phyloP scores from a whole-genome alignment of 2,797 vertebrate species.

The Harpagifer antarcticus region DNA sequence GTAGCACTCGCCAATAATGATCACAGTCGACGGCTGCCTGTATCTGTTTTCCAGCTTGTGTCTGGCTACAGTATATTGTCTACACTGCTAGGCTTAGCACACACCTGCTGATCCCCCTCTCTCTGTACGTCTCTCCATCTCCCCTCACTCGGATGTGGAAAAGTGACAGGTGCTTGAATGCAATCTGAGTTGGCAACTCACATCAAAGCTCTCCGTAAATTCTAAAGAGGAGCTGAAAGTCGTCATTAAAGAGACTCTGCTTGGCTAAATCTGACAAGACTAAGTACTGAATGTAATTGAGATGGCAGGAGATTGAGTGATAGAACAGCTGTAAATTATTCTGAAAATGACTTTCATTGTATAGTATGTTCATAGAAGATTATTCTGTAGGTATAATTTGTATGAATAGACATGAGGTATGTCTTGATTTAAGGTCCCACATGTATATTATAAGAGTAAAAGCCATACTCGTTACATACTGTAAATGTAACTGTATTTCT shows the following conservation, averaged over 20 bases:
- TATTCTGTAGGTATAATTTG: slow-evolving; percentile 37
- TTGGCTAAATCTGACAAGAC: slow-evolving; percentile 78
- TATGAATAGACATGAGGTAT: slow-evolving; percentile 44
- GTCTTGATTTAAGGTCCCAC: slow-evolving; percentile 33
- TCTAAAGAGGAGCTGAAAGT: slow-evolving; percentile 76
- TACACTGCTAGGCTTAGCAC: slow-evolving; percentile 55
- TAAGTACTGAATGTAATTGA: slow-evolving; percentile 74
- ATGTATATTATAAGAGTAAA: slow-evolving; percentile 37
- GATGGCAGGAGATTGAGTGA: slow-evolving; percentile 69
- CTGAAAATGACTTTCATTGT: slow-evolving; percentile 55
- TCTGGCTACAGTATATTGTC: slow-evolving; percentile 67
- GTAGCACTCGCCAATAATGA: slow-evolving; percentile 62
- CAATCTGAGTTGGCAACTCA: slow-evolving; percentile 79
- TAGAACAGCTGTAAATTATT: slow-evolving; percentile 56
- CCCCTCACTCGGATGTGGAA: slow-evolving; percentile 63
- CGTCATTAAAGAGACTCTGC: slow-evolving; percentile 79
- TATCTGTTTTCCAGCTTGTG: slow-evolving; percentile 48
- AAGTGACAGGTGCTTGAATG: slow-evolving; percentile 81
- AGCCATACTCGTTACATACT: background rate
- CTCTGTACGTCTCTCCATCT: slow-evolving; percentile 44
- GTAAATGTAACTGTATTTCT: slow-evolving; percentile 3
- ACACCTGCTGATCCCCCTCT: slow-evolving; percentile 67
- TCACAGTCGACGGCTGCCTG: slow-evolving; percentile 51
- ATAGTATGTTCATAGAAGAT: slow-evolving; percentile 61
- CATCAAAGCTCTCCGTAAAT: slow-evolving; percentile 79